Evolutionary conservation across 2,888 invertebrate genomes (phyloP), one percentile per base, ranked within the genome.

Genomic region (Melinaea menophilus): DNA sequence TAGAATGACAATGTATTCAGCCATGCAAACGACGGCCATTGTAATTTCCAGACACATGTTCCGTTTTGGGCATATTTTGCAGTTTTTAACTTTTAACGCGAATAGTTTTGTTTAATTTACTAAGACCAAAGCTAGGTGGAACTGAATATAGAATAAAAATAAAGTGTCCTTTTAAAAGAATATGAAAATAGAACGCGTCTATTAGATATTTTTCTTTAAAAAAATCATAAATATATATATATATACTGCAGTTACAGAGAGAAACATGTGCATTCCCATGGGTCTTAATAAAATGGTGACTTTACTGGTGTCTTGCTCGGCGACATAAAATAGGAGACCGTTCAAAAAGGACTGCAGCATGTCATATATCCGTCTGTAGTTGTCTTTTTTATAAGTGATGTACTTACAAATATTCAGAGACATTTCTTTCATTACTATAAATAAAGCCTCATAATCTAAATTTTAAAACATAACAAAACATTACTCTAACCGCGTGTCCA

Each of bases 281-380:
- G 71, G 58, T 71, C 84, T 73, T 35, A 46, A 66, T 73, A 76
- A 68, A 77, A 73, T 81, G 82, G 85, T 75, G 81, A 80, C 78
- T 81, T 82, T 76, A 73, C 77, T 77, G 79, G 76, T 76, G 79
- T 82, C 79, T 79, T 76, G 78, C 79, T 75, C 63, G 70, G 70
- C 78, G 79, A 81, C 79, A 80, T 80, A 77, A 82, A 82, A 83
- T 82, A 79, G 79, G 67, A 73, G 75, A 78, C 73, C 1, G 22
- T 81, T 80, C 79, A 71, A 78, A 78, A 74, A 79, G 76, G 71
- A 71, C 72, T 72, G 75, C 67, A 78, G 72, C 66, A 71, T 76
- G 80, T 80, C 82, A 76, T 80, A 80, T 80, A 79, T 80, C 76
- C 75, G 76, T 84, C 81, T 75, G 66, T 79, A 74, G 78, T 79